Conservation (phyloP, 1,140 invertebrate species). For the Papilio polytes region DNA sequence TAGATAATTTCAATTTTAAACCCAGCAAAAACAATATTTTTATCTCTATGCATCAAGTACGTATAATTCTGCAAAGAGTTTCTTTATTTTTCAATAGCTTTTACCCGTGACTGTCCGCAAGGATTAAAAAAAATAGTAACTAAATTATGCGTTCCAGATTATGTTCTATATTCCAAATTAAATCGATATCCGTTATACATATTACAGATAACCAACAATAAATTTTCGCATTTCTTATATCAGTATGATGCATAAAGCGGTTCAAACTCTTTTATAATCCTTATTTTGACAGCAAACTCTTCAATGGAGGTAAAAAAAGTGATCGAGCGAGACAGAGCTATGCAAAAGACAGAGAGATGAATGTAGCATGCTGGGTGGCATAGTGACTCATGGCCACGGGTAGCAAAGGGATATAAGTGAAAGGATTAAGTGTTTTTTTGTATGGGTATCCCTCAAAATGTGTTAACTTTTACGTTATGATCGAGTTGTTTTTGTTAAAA, state of each 20-base stretch:
- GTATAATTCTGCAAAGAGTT: too few relatives aligned
- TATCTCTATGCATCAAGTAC: too few relatives aligned
- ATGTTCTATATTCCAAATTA: too few relatives aligned
- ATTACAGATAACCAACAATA: too few relatives aligned
- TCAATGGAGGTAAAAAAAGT: constrained; percentile 75
- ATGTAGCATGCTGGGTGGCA: constrained; percentile 70
- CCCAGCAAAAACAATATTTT: too few relatives aligned
- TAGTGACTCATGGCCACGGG: constrained; percentile 53
- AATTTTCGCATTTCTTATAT: too few relatives aligned
- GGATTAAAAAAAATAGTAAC: too few relatives aligned
- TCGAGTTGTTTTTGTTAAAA: constrained; percentile 37
- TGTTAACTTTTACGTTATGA: constrained; percentile 50
- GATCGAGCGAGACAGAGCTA: constrained; percentile 54
- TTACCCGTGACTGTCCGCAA: too few relatives aligned
- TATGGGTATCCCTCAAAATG: constrained; percentile 37
- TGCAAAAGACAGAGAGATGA: constrained; percentile 53
- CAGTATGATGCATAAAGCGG: constrained; percentile 56
- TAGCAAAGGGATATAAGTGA: constrained; percentile 34
- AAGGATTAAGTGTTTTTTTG: constrained; percentile 47
- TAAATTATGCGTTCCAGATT: too few relatives aligned
- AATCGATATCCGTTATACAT: too few relatives aligned
- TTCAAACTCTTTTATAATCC: constrained; percentile 81
- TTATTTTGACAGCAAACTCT: constrained; percentile 83
- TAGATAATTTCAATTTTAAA: too few relatives aligned
- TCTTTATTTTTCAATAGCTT: too few relatives aligned